Conservation (phyloP, 1,140 invertebrate genomes). For the Antheraea mylitta region DNA sequence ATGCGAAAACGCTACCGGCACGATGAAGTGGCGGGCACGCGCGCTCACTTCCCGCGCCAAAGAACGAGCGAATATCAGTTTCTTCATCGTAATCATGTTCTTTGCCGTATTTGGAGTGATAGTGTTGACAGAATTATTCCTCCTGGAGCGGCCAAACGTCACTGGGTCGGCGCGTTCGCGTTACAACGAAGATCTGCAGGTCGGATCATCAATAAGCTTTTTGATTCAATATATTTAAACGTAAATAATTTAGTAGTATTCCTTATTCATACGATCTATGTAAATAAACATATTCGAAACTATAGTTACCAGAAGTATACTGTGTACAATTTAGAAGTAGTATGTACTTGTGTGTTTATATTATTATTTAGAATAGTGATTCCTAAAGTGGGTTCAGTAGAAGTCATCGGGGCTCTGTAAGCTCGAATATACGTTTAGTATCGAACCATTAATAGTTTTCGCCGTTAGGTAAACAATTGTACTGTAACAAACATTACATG, state of each 20-base stretch:
- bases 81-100: conserved; percentile 93
- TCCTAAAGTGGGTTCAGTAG: too few relatives aligned
- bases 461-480: too few relatives aligned
- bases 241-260: not conserved
- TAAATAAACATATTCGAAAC: not conserved
- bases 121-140: conserved; percentile 89
- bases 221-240: not conserved
- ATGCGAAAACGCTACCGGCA: conserved; percentile 46
- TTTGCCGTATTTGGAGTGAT: conserved; percentile 93
- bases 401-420: too few relatives aligned
- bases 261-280: not conserved
- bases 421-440: too few relatives aligned
- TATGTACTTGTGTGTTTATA: not conserved
- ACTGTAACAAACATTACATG: too few relatives aligned
- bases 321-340: conserved; percentile 17
- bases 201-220: conserved; percentile 38
- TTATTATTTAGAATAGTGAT: too few relatives aligned
- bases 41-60: conserved; percentile 77
- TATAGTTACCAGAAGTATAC: conserved; percentile 6
- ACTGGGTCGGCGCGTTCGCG: conserved; percentile 55
- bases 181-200: conserved; percentile 81
- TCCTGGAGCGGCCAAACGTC: conserved; percentile 81
- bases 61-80: conserved; percentile 91
- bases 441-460: too few relatives aligned
- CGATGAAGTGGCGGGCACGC: conserved; percentile 65